Percentiles rank a stretch among this genome's conserved stretches.
These are phyloP conservation scores for Drosophila nr. fundita DNA, from an alignment of 2,888 invertebrate genomes.

Conservation along the genomic window DNA sequence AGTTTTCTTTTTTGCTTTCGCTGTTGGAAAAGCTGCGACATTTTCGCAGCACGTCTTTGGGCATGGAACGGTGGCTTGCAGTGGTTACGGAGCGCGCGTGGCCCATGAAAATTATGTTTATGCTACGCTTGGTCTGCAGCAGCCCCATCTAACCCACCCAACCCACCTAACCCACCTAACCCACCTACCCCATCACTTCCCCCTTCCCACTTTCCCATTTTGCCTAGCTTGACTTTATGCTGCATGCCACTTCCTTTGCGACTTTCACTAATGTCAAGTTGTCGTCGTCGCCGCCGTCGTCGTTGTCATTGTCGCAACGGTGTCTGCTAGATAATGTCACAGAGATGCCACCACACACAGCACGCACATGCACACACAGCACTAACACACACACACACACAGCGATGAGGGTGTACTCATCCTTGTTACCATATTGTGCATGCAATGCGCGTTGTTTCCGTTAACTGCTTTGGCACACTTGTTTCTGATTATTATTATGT, in stretches of 20 bases:
- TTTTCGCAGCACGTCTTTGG: constrained; percentile 31
- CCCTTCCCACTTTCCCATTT: neutral
- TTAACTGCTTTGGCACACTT: constrained; percentile 82
- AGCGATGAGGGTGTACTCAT: constrained; percentile 39
- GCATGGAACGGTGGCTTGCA: constrained; percentile 23
- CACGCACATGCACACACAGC: constrained; percentile 17
- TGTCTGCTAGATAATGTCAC: constrained; percentile 78
- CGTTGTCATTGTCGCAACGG: constrained; percentile 56
- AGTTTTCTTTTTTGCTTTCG: constrained; percentile 17
- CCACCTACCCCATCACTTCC: neutral
- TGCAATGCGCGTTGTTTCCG: constrained; percentile 81
- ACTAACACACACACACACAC: constrained; percentile 10
- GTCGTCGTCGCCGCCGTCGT: constrained; percentile 60
- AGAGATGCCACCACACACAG: constrained; percentile 38
- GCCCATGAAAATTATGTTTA: constrained; percentile 78
- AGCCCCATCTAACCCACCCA: neutral
- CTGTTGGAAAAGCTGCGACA: constrained; percentile 53
- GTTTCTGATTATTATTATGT: constrained; percentile 81
- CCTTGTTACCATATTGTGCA: constrained; percentile 74
- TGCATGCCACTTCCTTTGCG: constrained; percentile 78
- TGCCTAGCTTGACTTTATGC: constrained; percentile 57
- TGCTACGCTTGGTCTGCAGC: constrained; percentile 49
- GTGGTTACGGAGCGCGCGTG: constrained; percentile 54
- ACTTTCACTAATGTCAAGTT: constrained; percentile 80
- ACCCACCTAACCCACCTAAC: neutral